Percentiles rank a stretch among this genome's conserved stretches.
phyloP scores from a whole-genome alignment of 2,113 vertebrate species.

The Pelecanus crispus region DNA sequence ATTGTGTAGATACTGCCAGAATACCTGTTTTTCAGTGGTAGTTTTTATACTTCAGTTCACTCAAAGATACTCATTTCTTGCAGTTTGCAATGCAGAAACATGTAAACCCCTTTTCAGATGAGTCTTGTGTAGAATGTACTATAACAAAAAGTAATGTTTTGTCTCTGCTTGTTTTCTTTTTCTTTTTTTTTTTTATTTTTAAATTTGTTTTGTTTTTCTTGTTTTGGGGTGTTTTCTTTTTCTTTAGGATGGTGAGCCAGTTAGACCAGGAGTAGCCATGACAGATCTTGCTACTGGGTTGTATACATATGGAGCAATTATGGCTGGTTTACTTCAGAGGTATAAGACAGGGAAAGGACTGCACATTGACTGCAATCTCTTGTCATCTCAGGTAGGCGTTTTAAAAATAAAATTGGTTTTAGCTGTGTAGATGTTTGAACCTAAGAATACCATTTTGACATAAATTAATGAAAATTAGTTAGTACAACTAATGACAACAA shows the following conservation, averaged over 20 bases:
- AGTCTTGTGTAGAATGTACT: not conserved
- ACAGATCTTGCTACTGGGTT: conserved; percentile 93
- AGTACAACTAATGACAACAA: not conserved
- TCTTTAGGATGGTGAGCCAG: conserved; percentile 85
- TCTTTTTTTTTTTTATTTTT: not conserved
- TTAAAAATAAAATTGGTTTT: not conserved
- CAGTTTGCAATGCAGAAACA: not conserved
- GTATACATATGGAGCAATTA: conserved; percentile 84
- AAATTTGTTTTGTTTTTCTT: not conserved
- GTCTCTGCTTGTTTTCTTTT: not conserved
- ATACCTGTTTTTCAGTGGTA: not conserved
- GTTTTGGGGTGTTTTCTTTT: not conserved
- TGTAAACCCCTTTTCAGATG: not conserved
- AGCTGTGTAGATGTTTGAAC: not conserved
- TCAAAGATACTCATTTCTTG: not conserved
- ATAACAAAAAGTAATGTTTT: not conserved
- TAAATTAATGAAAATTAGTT: not conserved
- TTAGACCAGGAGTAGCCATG: conserved; percentile 92
- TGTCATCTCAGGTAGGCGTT: conserved; percentile 88
- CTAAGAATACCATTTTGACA: not conserved
- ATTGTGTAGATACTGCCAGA: not conserved
- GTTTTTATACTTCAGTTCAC: not conserved
- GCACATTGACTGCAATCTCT: conserved; percentile 94
- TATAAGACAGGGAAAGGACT: conserved; percentile 82
- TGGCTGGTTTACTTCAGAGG: conserved; percentile 89